phyloP scores from a whole-genome alignment of 2,797 vertebrate genomes.

The Oreonectes daqikongensis region DNA sequence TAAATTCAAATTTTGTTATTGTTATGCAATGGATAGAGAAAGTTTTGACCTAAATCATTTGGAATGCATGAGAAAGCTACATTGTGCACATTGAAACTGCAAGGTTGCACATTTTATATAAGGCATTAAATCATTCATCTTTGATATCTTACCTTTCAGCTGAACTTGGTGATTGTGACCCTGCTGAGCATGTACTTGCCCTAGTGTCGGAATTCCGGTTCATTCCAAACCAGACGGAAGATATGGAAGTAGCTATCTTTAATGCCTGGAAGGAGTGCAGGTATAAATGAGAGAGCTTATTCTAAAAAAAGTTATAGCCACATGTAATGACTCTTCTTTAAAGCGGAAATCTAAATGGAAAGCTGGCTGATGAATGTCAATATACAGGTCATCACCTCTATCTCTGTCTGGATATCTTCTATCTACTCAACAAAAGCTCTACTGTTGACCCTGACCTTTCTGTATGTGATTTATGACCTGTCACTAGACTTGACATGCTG shows the following conservation, averaged over 20 bases:
- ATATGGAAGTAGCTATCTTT: constrained; percentile 89
- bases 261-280: constrained; percentile 96
- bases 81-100: background rate
- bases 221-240: constrained; percentile 89
- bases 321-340: background rate
- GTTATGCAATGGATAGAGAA: too few species aligned
- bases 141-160: constrained; percentile 72
- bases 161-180: constrained; percentile 94
- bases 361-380: constrained; percentile 6
- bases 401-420: constrained; percentile 1
- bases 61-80: too few species aligned
- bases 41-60: too few species aligned
- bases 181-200: constrained; percentile 86
- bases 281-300: constrained; percentile 65
- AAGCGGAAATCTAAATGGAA: constrained; percentile 33
- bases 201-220: constrained; percentile 97
- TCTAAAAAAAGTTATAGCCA: background rate
- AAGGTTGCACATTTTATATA: background rate
- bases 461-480: constrained; percentile 22
- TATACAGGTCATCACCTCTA: constrained; percentile 22
- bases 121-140: background rate
- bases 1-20: too few species aligned
- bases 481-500: background rate
- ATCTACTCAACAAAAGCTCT: constrained; percentile 24
- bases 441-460: constrained; percentile 30